Evolutionary conservation across 2,113 vertebrate genomes (phyloP).

Genomic region (Alligator mississippiensis): DNA sequence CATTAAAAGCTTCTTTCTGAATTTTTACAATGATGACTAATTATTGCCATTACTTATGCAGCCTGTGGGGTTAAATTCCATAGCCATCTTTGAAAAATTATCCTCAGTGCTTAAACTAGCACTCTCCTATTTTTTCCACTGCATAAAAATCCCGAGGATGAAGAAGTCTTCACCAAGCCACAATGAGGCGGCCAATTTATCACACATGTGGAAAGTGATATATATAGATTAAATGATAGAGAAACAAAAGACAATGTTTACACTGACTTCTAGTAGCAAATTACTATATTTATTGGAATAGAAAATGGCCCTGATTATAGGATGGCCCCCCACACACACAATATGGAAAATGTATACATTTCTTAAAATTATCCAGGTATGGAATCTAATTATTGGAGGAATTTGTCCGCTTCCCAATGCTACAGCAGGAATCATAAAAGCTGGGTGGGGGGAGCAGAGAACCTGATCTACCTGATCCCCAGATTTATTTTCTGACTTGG

Average conservation of each 20-base stretch:
- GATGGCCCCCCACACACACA: too few relatives aligned
- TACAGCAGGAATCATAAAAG: too few relatives aligned
- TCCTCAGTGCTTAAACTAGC: background rate
- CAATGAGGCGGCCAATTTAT: background rate
- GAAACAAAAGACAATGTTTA: background rate
- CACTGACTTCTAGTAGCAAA: background rate
- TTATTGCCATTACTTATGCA: background rate
- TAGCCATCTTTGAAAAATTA: accelerated
- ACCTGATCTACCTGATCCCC: too few relatives aligned
- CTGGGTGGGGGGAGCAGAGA: too few relatives aligned
- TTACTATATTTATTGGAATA: background rate
- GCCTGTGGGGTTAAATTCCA: background rate
- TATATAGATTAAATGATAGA: background rate
- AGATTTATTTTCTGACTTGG: too few relatives aligned
- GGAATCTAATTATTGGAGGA: too few relatives aligned
- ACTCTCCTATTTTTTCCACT: accelerated
- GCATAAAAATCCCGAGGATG: background rate
- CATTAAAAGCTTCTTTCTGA: background rate
- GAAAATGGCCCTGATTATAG: too few relatives aligned
- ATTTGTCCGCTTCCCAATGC: too few relatives aligned
- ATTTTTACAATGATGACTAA: background rate
- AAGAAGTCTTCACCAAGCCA: background rate
- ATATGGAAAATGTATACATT: too few relatives aligned
- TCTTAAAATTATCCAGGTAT: too few relatives aligned
- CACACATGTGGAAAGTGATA: background rate